phyloP scores from a whole-genome alignment of 2,113 vertebrate species.

The Chroicocephalus ridibundus region DNA sequence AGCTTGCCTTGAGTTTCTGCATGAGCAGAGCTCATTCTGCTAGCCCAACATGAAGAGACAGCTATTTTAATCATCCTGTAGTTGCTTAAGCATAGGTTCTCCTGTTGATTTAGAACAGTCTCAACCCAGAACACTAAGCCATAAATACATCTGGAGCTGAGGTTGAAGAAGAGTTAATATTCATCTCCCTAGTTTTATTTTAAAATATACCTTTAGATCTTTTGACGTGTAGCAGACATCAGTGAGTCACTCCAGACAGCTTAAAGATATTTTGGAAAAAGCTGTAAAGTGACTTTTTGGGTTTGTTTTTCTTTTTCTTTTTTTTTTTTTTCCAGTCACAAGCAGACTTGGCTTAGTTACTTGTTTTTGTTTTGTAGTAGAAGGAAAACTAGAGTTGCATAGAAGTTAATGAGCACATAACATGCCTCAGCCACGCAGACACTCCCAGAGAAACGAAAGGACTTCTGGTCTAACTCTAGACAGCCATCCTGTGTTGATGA shows the following conservation, averaged over 20 bases:
- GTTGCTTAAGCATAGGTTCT: slow-evolving; percentile 55
- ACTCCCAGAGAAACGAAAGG: not conserved
- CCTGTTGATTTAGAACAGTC: slow-evolving; percentile 50
- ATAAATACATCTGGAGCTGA: slow-evolving; percentile 44
- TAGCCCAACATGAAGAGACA: not conserved
- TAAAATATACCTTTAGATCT: not conserved
- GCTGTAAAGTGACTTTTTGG: not conserved
- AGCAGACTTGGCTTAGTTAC: not conserved
- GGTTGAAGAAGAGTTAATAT: not conserved
- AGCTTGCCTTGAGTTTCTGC: not conserved
- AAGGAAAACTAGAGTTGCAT: not conserved
- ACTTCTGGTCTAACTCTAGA: not conserved
- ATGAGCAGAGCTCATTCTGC: not conserved
- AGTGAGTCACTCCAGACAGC: slow-evolving; percentile 23
- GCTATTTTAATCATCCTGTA: slow-evolving; percentile 62
- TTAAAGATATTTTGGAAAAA: slow-evolving; percentile 53
- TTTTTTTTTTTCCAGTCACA: not conserved
- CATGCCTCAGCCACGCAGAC: not conserved
- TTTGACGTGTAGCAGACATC: not conserved
- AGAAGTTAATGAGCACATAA: not conserved
- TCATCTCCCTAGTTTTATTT: slow-evolving; percentile 37
- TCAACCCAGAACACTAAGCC: slow-evolving; percentile 36
- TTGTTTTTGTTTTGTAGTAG: not conserved
- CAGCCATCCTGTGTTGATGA: not conserved
- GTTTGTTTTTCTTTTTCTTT: not conserved